phyloP scores from a whole-genome alignment of 2,797 vertebrate genomes.

The Molossus alvarezi region DNA sequence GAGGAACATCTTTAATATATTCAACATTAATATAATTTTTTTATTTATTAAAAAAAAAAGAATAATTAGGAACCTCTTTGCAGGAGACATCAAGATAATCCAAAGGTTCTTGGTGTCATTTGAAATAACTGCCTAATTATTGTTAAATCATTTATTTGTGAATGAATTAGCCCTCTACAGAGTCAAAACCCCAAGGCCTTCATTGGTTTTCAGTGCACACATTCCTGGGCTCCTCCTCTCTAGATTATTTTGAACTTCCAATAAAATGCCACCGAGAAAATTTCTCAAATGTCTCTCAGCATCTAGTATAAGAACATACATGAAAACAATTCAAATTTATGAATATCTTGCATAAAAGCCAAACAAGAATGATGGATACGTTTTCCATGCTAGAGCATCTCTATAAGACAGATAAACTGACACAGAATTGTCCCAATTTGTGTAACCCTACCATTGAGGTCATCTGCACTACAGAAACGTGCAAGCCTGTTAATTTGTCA shows the following conservation, averaged over 20 bases:
- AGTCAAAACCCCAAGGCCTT: background rate
- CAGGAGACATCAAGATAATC: conserved; percentile 36
- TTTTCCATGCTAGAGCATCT: background rate
- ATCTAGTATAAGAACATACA: background rate
- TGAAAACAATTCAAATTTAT: conserved; percentile 51
- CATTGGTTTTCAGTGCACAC: background rate
- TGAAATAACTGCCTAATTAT: conserved; percentile 36
- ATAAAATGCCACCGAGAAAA: conserved; percentile 43
- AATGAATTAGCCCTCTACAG: background rate
- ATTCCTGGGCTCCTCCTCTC: background rate
- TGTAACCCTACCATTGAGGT: background rate
- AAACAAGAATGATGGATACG: conserved; percentile 23
- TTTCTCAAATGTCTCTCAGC: conserved; percentile 25
- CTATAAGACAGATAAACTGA: background rate
- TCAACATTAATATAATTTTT: too few species aligned
- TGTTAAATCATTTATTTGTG: conserved; percentile 4
- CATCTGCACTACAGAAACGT: background rate
- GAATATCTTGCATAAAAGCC: background rate
- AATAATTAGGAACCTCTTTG: conserved; percentile 14
- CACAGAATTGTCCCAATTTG: background rate
- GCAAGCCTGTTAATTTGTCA: conserved; percentile 18
- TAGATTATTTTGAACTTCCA: conserved; percentile 42
- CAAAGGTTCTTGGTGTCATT: background rate
- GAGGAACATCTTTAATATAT: too few species aligned
- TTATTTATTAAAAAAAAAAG: too few species aligned